These are phyloP conservation scores for Gambusia affinis DNA, from an alignment of 2,113 vertebrate genomes.

Conservation along the genomic window DNA sequence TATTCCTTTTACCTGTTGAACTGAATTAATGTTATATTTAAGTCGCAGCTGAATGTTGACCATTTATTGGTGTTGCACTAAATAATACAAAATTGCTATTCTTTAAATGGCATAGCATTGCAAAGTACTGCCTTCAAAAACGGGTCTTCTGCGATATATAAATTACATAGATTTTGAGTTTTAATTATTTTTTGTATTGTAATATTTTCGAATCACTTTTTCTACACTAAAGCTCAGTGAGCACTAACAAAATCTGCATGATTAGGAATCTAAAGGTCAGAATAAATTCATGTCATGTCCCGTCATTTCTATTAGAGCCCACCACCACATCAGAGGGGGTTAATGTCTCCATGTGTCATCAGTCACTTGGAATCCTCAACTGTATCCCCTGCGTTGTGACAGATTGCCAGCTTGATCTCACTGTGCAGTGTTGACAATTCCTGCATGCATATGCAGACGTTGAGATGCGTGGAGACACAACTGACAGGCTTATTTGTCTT, in stretches of 20 bases:
- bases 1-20: too few relatives aligned
- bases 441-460: conserved; percentile 60
- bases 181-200: background rate
- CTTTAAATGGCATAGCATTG: too few relatives aligned
- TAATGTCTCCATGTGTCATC: conserved; percentile 59
- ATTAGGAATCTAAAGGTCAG: background rate
- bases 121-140: too few relatives aligned
- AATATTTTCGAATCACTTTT: background rate
- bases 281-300: background rate
- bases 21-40: background rate
- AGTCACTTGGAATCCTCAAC: conserved; percentile 56
- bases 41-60: background rate
- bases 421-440: conserved; percentile 69
- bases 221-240: background rate
- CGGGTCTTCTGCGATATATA: too few relatives aligned
- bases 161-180: too few relatives aligned
- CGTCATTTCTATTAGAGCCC: conserved; percentile 12
- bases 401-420: conserved; percentile 67
- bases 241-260: background rate
- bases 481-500: conserved; percentile 64
- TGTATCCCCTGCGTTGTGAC: conserved; percentile 52
- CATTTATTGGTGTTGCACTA: background rate
- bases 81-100: background rate
- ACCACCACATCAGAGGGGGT: conserved; percentile 29
- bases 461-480: conserved; percentile 45